Conservation (phyloP, 1,140 invertebrate species). For the Proctacanthus coquilletti region DNA sequence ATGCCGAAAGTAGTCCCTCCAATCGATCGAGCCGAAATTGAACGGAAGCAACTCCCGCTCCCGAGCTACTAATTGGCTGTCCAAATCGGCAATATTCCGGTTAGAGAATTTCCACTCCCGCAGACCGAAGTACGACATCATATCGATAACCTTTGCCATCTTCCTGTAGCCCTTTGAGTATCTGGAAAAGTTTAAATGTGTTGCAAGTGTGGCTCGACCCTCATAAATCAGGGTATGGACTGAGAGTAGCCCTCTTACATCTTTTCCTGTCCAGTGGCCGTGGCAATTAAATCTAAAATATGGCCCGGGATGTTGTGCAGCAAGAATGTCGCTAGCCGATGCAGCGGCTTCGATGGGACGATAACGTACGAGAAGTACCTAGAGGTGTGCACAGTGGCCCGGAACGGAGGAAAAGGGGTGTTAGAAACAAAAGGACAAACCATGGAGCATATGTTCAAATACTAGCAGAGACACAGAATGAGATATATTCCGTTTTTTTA, state of each 20-base stretch:
- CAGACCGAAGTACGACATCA: slow-evolving; percentile 30
- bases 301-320: slow-evolving; percentile 44
- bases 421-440: neutral
- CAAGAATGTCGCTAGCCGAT: slow-evolving; percentile 32
- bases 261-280: slow-evolving; percentile 40
- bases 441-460: too few relatives aligned
- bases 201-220: slow-evolving; percentile 16
- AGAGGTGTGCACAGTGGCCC: slow-evolving; percentile 1
- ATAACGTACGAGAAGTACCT: slow-evolving; percentile 32
- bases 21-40: slow-evolving; percentile 38
- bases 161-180: slow-evolving; percentile 16
- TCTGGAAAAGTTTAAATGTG: slow-evolving; percentile 16
- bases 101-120: slow-evolving; percentile 28
- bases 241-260: slow-evolving; percentile 32
- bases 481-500: too few relatives aligned
- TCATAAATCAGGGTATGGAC: slow-evolving; percentile 6
- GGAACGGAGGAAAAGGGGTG: neutral
- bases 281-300: slow-evolving; percentile 36
- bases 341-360: slow-evolving; percentile 29
- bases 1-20: slow-evolving; percentile 38
- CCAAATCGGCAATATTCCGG: slow-evolving; percentile 28
- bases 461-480: too few relatives aligned
- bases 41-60: slow-evolving; percentile 23
- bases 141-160: slow-evolving; percentile 26
- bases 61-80: slow-evolving; percentile 14